Base-by-base conservation (phyloP, 2,797 vertebrate species). In the Poecilia picta region DNA sequence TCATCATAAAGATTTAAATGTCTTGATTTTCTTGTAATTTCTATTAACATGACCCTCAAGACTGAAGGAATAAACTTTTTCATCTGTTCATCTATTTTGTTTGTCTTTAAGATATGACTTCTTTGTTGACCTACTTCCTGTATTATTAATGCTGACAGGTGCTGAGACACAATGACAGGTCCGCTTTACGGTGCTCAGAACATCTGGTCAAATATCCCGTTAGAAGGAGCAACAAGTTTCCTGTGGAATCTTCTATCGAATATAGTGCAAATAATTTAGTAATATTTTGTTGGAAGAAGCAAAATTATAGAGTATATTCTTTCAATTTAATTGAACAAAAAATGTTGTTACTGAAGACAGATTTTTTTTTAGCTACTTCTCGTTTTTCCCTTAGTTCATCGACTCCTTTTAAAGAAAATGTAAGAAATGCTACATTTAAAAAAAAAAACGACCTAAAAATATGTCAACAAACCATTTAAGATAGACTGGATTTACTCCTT, bases 121-220 rank as follows among this genome's bases (percentile, higher is more conserved):
- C 55, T 39, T 73, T 68, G 51, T 73, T 81, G 85, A 81, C 88
- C 81, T 84, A 80, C 81, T 89, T 86, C 77, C 78, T 85, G 84
- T 89, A 83, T 88, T 83, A 81, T 90, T 86, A 87, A 78, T 80
- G 57, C 74, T 92, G 89, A 88, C 93, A 95, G 91, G 83, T 92
- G 90, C 70, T 10, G 85, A 93, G 92, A 85, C 83, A 88, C 81
- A 89, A 83, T 90, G 91, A 92, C 89, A 93, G 89, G 83, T 80
- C 87, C 85, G 90, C 87, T 92, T 92, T 93, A 88, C 83, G 89
- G 86, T 82, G 73, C 77, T 15, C 2, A 41, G 20, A 91, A 87
- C 88, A 92, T 93, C 89, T 93, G 92, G 88, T 89, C 81, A 86
- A 82, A 86, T 88, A 83, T 87, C 78, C 80, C 41, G 1, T 83